Conservation (phyloP, 2,797 vertebrate genomes). For the Pelodytes ibericus region DNA sequence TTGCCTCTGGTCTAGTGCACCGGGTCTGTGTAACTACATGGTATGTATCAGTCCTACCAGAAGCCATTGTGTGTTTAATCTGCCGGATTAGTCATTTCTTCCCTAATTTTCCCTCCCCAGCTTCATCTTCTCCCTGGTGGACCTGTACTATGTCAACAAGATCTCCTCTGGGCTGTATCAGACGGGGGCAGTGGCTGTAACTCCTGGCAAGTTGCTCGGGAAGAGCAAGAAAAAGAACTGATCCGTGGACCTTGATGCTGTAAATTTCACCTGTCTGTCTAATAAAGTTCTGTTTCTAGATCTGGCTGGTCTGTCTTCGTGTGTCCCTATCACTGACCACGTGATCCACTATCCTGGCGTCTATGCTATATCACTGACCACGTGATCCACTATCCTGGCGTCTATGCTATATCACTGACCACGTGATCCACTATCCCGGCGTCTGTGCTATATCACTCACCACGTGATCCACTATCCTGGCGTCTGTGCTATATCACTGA, state of each 20-base stretch:
- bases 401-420: no score
- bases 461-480: no score
- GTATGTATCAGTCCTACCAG: slow-evolving; percentile 66
- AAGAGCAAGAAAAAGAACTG: slow-evolving; percentile 93
- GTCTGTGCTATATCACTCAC: no score
- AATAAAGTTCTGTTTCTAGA: slow-evolving; percentile 34
- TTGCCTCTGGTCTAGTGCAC: slow-evolving; percentile 92
- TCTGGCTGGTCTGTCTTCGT: neutral
- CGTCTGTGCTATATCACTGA: no score
- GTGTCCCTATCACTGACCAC: no score
- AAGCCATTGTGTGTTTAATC: no score
- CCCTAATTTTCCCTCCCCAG: slow-evolving; percentile 32
- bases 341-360: neutral
- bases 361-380: neutral
- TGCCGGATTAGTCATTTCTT: no score
- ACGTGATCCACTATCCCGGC: no score
- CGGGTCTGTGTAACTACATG: slow-evolving; percentile 82
- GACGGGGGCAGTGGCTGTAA: slow-evolving; percentile 68
- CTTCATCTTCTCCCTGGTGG: slow-evolving; percentile 80
- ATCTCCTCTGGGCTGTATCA: slow-evolving; percentile 93
- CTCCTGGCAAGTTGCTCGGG: slow-evolving; percentile 79
- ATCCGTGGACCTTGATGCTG: slow-evolving; percentile 59
- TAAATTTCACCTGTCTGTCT: slow-evolving; percentile 2
- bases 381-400: no score
- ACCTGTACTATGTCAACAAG: slow-evolving; percentile 96